phyloP scores from a whole-genome alignment of 1,140 invertebrate genomes.

The Spodoptera frugiperda region DNA sequence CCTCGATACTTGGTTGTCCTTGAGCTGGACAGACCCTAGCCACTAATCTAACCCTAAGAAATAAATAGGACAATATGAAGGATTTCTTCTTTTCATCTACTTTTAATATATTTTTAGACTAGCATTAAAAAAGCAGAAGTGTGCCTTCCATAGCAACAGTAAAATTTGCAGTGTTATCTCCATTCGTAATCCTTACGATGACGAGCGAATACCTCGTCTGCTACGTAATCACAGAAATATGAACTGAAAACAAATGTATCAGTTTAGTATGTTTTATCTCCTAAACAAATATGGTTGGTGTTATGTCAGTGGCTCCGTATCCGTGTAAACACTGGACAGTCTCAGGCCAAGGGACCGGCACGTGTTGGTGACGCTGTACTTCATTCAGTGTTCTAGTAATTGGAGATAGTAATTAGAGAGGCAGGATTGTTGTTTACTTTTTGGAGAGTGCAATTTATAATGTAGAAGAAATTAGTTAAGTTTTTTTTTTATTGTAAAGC shows the following conservation, averaged over 20 bases:
- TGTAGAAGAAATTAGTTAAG: no score
- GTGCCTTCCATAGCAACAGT: conserved; percentile 33
- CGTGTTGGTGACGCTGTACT: not conserved
- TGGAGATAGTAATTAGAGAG: no score
- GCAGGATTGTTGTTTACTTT: no score
- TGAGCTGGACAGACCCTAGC: no score
- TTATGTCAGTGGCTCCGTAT: conserved; percentile 9
- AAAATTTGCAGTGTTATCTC: conserved; percentile 45
- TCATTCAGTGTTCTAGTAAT: not conserved
- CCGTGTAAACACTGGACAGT: conserved; percentile 10
- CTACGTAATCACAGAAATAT: conserved; percentile 40
- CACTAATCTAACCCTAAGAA: no score
- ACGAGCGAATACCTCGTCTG: conserved; percentile 36
- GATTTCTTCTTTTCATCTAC: no score
- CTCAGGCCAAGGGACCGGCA: not conserved
- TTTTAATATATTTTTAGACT: no score
- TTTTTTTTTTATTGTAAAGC: no score
- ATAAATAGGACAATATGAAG: no score
- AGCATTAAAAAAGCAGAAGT: no score
- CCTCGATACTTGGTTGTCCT: no score
- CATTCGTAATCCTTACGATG: conserved; percentile 36
- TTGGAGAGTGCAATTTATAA: no score
- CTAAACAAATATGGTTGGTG: conserved; percentile 13
- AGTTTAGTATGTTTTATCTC: conserved; percentile 10
- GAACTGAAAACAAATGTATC: conserved; percentile 39